These are phyloP conservation scores for Buteo buteo DNA, from an alignment of 2,113 vertebrate genomes.

Conservation along the genomic window DNA sequence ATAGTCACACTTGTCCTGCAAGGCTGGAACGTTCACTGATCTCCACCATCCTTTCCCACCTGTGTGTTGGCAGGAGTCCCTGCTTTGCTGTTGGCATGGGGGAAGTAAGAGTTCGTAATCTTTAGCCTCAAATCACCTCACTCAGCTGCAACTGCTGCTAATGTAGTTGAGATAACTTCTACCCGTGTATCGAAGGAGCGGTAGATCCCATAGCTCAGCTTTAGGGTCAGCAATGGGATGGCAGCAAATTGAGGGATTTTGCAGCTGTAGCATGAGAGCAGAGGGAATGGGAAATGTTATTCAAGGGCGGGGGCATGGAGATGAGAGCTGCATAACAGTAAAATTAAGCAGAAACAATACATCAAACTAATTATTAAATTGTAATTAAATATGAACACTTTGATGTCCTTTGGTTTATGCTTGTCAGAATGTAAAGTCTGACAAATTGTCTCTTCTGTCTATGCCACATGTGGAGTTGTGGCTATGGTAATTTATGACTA, in stretches of 20 bases:
- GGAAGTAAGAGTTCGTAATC: not conserved
- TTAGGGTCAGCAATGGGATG: not conserved
- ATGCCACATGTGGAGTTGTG: fast-evolving
- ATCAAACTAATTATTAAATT: not conserved
- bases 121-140: not conserved
- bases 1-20: not conserved
- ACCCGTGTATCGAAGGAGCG: not conserved
- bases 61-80: not conserved
- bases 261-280: not conserved
- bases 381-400: not conserved
- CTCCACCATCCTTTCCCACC: not conserved
- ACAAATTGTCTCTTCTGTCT: not conserved
- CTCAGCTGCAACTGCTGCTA: not conserved
- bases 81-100: not conserved
- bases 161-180: not conserved
- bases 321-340: not conserved
- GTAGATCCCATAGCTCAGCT: not conserved
- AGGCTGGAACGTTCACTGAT: not conserved
- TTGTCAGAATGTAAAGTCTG: not conserved
- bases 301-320: not conserved
- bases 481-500: not conserved
- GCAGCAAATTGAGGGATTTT: fast-evolving
- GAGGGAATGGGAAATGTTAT: not conserved
- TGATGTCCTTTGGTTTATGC: not conserved
- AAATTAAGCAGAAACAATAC: not conserved